Base-by-base conservation (phyloP, 2,797 vertebrate genomes). In the Synaphobranchus kaupii region DNA sequence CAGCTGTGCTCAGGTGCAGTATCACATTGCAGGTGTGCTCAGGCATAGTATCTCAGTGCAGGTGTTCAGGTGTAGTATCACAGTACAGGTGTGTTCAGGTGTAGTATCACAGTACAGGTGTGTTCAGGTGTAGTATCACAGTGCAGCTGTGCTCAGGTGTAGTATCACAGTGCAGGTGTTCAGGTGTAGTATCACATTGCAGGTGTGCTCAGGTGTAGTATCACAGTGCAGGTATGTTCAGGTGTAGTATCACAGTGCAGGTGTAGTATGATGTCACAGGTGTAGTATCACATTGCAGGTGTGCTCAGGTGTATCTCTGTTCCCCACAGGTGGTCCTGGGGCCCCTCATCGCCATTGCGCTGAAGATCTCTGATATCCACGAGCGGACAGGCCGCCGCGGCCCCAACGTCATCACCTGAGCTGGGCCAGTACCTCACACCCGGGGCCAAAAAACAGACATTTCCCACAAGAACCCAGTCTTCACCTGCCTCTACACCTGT, bases 361-460 rank as follows among this genome's bases (percentile, higher is more conserved):
- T 99, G 93, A 99, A 99, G 95, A 97, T 99, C 94, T 99, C 98
- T 87, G 96, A 97, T 95, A 97, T 99, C 92, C 99, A 99, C 0
- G 98, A 99, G 95, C 96, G 98, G 92, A 99, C 98, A 0, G 98
- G 98, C 89, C 96, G 97, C 82, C 97, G 96, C 54, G 98, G 98
- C 84, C 99, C 99, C 13, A 99, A 97, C 0, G 95, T 99, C 91
- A 99, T 99, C 96, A 99, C 98, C 95, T 99, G 97, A 99, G 93
- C 39, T 52, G 60, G 71, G 31, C 52, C n/a, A 60, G 50, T 52
- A 50, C 58, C 8, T 34, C 90, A 91, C 90, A 91, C 90, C 88
- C 90, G 91, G 94, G 94, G 94, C 95, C 93, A 94, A 96, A 94
- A 91, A 93, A 87, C 90, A 84, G 63, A 90, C 88, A 90, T 63